phyloP scores from a whole-genome alignment of 2,888 invertebrate genomes.

The Synanthedon andrenaeformis region DNA sequence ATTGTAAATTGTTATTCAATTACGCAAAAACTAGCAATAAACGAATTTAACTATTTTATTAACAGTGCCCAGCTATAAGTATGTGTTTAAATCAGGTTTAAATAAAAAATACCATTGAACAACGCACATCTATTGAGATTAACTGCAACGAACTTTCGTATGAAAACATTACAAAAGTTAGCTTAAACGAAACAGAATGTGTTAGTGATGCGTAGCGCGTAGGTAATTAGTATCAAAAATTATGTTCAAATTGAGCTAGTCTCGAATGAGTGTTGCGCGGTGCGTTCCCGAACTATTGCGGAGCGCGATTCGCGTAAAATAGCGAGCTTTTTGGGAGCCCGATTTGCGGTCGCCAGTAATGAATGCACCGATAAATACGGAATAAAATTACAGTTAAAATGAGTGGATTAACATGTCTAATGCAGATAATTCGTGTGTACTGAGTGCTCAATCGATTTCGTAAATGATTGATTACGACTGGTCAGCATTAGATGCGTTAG shows the following conservation, averaged over 20 bases:
- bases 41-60: too few species aligned
- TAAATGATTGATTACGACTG: conserved; percentile 51
- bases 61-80: too few species aligned
- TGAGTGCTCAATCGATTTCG: conserved; percentile 41
- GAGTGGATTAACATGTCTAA: conserved; percentile 72
- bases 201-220: neutral
- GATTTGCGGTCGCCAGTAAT: conserved; percentile 67
- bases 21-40: too few species aligned
- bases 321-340: conserved; percentile 65
- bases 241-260: conserved; percentile 2
- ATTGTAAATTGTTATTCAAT: too few species aligned
- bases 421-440: conserved; percentile 65
- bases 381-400: conserved; percentile 71
- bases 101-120: too few species aligned
- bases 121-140: too few species aligned
- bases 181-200: neutral
- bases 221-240: neutral
- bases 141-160: too few species aligned
- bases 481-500: neutral
- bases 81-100: too few species aligned
- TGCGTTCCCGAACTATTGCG: conserved; percentile 9
- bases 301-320: conserved; percentile 42
- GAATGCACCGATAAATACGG: conserved; percentile 71
- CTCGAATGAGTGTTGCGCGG: neutral
- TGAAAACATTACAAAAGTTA: too few species aligned